Evolutionary conservation across 2,113 vertebrate genomes (phyloP), one percentile per base, ranked within the genome.

Genomic region (Tor tambroides): DNA sequence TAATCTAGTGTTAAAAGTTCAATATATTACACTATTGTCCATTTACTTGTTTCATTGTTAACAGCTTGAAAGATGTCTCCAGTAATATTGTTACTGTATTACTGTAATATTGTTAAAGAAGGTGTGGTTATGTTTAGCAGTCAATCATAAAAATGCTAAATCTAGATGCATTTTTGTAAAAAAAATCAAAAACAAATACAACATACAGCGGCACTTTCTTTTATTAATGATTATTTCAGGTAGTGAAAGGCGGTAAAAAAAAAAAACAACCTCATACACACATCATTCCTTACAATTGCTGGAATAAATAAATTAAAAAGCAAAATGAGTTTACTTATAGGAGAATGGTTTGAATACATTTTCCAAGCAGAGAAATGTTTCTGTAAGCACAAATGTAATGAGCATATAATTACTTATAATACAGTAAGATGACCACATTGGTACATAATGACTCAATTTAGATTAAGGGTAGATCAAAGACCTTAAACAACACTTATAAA

Each of bases 401-500:
- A 54, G 17, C 28, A 54, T 78, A 11, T 23, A 11, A 51, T 77
- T 30, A 9, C 19, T 51, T 51, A 51, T 19, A 30, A 28, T 19
- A 28, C 19, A 76, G 14, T 28, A 76, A 49, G 41, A 30, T 1
- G 7, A 78, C 15, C 76, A 32, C 15, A 78, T 32, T 14, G 32
- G 51, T 35, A 35, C 17, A 72, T 59, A n/a, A n/a, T 23, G 56
- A 59, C 7, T 59, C 56, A n/a, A n/a, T 61, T 23, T 10, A 41
- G 69, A 72, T 35, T 2, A 12, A 12, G 1, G 9, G 19, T 23
- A 72, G 69, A 8, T 59, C 19, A 11, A 5, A 71, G 38, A 11
- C 72, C 41, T 75, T 74, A n/a, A 12, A 75, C 72, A 72, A 75
- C 72, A 46, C 23, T 80, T 23, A 35, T 19, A 59, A 54, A 35